Conservation (phyloP, 2,113 vertebrate species). For the Herpetotheres cachinnans region DNA sequence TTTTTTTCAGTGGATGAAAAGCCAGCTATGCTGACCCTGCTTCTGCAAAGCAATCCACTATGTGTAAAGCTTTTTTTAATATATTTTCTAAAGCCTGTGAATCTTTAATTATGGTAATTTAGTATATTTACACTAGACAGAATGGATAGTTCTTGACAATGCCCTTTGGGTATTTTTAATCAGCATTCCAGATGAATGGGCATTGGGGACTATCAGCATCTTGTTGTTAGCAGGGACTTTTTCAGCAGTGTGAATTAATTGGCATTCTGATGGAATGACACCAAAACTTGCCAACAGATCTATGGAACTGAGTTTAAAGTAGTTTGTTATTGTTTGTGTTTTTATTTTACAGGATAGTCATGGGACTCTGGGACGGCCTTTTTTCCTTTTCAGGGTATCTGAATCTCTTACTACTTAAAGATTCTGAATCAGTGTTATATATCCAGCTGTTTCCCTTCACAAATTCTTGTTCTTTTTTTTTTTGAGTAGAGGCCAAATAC, state of each 20-base stretch:
- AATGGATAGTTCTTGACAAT: background rate
- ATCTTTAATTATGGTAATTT: background rate
- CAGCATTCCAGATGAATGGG: background rate
- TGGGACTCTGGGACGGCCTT: slow-evolving; percentile 57
- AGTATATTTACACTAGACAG: background rate
- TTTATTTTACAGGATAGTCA: slow-evolving; percentile 69
- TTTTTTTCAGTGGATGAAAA: background rate
- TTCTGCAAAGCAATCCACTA: background rate
- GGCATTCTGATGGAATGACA: background rate
- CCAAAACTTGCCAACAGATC: background rate
- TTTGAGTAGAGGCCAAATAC: background rate
- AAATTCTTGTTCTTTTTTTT: background rate
- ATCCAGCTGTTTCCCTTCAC: background rate
- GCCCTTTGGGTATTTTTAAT: background rate
- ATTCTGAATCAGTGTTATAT: background rate
- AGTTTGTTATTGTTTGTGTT: slow-evolving; percentile 30
- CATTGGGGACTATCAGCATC: background rate
- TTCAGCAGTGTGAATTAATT: background rate
- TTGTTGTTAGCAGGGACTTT: background rate
- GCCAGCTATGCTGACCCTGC: background rate
- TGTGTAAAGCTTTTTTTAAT: background rate
- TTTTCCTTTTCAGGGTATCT: slow-evolving; percentile 79
- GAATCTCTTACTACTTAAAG: background rate
- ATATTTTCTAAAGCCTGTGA: background rate
- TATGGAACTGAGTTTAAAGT: background rate